Base-by-base conservation (phyloP, 2,888 invertebrate genomes). In the Rhorus exstirpatorius region DNA sequence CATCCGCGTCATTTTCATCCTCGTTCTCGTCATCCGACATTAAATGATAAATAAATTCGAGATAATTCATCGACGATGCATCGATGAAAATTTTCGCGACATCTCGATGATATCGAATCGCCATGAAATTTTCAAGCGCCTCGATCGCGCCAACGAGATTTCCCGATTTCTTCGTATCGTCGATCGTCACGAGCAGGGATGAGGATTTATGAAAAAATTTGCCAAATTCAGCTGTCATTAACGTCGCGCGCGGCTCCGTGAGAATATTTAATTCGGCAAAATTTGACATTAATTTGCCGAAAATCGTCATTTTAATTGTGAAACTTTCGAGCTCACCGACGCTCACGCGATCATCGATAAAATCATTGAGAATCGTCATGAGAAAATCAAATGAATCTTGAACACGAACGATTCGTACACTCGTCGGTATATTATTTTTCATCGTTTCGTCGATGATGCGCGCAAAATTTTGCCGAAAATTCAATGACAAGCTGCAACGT, bases 241-340 rank as follows among this genome's bases (percentile, higher is more conserved):
- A 1, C 1, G 60, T 49, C 41, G 58, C 19, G n/a, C n/a, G n/a
- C 0, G 17, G 1, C 12, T 79, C 67, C 3, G 67, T 19, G 4
- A 24, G 31, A 35, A 90, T 81, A 19, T 87, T 88, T 10, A 90
- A 82, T 77, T 85, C 82, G 38, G 78, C 86, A 17, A 92, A 83
- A 75, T 88, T 87, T 2, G 92, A 88, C 2, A 87, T 26, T 4
- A 89, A 58, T 86, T 88, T 89, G 3, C 88, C 88, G 7, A 90
- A 35, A 2, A 90, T 70, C 0, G 88, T 74, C 3, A 87, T 77
- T 75, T 89, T 89, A 14, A 84, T 85, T n/a, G 92, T 85, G 12
- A 81, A 60, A 0, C 24, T 75, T 61, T 80, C 79, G 3, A 88
- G 31, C 58, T 87, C 86, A 21, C 88, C 81, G 0, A 31, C 61